These are phyloP conservation scores for Pseudorhiza aurosa DNA, from an alignment of 30 jellyfish, hydroid and myxozoan species.

Conservation along the genomic window DNA sequence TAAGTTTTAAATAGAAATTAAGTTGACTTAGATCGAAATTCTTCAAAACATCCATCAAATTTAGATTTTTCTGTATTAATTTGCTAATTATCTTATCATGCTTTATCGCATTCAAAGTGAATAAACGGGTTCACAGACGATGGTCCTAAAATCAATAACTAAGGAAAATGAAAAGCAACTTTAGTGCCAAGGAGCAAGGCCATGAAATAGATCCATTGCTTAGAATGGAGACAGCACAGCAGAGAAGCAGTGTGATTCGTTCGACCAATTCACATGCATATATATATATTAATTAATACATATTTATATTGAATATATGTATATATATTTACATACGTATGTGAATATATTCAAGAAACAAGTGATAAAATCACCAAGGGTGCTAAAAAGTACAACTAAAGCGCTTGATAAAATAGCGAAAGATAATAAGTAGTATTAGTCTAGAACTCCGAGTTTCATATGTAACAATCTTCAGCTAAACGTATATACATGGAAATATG, in stretches of 20 bases:
- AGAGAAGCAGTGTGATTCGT: neutral
- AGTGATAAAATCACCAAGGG: too few relatives aligned
- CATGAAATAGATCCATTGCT: neutral
- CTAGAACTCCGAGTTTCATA: too few relatives aligned
- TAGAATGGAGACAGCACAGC: neutral
- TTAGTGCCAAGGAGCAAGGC: neutral
- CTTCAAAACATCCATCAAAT: neutral
- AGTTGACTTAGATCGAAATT: neutral
- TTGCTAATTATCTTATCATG: neutral
- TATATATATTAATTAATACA: too few relatives aligned
- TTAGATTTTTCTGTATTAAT: neutral
- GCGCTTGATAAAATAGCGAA: too few relatives aligned
- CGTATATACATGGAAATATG: too few relatives aligned
- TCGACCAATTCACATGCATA: neutral
- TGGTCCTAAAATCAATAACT: neutral
- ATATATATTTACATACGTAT: too few relatives aligned
- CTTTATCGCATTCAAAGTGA: neutral
- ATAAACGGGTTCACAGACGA: neutral
- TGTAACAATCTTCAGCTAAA: too few relatives aligned
- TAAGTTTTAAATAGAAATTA: too few relatives aligned
- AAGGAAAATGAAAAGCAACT: neutral
- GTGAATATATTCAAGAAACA: too few relatives aligned
- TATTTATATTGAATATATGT: too few relatives aligned
- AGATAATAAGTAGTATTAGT: too few relatives aligned
- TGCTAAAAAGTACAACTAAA: too few relatives aligned